These are phyloP conservation scores for Protonemura montana DNA, from an alignment of 2,888 invertebrate species.

Conservation along the genomic window DNA sequence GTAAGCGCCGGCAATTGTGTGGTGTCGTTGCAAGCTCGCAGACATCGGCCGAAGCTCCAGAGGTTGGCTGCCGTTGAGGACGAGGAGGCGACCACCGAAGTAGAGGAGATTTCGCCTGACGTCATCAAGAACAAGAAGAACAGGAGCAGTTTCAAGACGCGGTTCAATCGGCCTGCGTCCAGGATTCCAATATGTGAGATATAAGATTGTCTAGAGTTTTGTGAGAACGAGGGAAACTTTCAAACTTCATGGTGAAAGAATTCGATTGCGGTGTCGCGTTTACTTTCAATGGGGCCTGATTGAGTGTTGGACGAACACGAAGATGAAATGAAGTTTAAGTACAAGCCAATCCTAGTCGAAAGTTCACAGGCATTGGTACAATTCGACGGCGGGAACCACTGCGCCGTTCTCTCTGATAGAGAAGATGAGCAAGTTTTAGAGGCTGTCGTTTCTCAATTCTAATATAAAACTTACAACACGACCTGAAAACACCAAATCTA, in stretches of 20 bases:
- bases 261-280: too few species aligned
- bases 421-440: neutral
- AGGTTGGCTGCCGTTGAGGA: constrained; percentile 53
- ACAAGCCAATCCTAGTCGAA: neutral
- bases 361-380: neutral
- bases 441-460: too few species aligned
- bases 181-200: constrained; percentile 49
- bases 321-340: too few species aligned
- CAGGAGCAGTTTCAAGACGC: constrained; percentile 42
- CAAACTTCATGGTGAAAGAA: neutral
- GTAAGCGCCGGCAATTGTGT: constrained; percentile 27
- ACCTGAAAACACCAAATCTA: constrained; percentile 17
- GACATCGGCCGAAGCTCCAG: constrained; percentile 52
- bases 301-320: too few species aligned
- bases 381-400: neutral
- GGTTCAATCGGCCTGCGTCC: constrained; percentile 49
- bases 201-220: neutral
- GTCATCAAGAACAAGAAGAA: constrained; percentile 39
- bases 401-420: neutral
- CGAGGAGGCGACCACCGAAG: constrained; percentile 48
- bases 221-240: neutral
- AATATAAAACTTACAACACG: neutral
- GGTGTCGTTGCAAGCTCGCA: constrained; percentile 43
- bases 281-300: too few species aligned
- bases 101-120: constrained; percentile 15